These are phyloP conservation scores for Fabriciana adippe DNA, from an alignment of 2,888 invertebrate genomes.

Conservation along the genomic window DNA sequence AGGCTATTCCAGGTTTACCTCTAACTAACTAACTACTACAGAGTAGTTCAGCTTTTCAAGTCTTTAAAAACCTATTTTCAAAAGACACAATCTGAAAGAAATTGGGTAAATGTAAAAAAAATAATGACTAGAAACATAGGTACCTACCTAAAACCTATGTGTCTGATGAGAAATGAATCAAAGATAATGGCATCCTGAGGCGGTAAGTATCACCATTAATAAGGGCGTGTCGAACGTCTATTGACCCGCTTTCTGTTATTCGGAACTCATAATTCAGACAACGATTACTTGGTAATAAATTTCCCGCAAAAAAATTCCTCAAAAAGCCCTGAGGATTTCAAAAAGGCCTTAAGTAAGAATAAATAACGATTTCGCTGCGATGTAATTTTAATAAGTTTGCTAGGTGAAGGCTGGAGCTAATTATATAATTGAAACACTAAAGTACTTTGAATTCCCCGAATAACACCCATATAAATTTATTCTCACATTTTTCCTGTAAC, in stretches of 20 bases:
- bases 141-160: slow-evolving; percentile 21
- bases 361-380: slow-evolving; percentile 1
- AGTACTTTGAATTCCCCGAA: not conserved
- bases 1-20: no score
- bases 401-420: slow-evolving; percentile 1
- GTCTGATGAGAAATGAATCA: slow-evolving; percentile 37
- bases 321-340: slow-evolving; percentile 36
- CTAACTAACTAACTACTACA: no score
- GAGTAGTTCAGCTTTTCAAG: no score
- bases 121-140: slow-evolving; percentile 13
- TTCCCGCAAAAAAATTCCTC: slow-evolving; percentile 41
- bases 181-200: slow-evolving; percentile 37
- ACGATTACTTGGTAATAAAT: slow-evolving; percentile 46
- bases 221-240: slow-evolving; percentile 53
- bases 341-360: slow-evolving; percentile 35
- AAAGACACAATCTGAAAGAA: not conserved
- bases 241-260: slow-evolving; percentile 54
- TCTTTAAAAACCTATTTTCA: no score
- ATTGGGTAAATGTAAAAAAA: not conserved
- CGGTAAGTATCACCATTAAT: slow-evolving; percentile 46
- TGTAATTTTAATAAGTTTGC: not conserved
- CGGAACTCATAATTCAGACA: slow-evolving; percentile 53
- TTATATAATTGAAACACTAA: slow-evolving; percentile 13
- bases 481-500: not conserved
- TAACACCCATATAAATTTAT: no score